These are phyloP conservation scores for Alca torda DNA, from an alignment of 2,797 vertebrate genomes.

Conservation along the genomic window DNA sequence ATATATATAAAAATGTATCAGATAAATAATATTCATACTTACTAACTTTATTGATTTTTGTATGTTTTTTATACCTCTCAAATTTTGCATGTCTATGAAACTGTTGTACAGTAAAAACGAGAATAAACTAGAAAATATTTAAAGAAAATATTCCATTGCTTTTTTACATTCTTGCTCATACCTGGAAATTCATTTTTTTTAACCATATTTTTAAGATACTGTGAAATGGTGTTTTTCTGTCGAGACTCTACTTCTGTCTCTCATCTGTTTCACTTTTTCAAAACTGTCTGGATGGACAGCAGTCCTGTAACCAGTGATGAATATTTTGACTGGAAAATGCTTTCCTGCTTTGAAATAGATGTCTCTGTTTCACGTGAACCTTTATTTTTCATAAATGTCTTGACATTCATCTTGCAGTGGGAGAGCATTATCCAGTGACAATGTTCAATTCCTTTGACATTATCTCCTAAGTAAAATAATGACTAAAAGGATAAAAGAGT, in stretches of 20 bases:
- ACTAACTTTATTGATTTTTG: background rate
- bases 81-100: background rate
- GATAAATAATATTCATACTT: background rate
- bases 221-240: background rate
- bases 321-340: slow-evolving; percentile 59
- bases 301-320: slow-evolving; percentile 21
- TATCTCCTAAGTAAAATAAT: slow-evolving; percentile 63
- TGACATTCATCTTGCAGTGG: slow-evolving; percentile 62
- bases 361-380: slow-evolving; percentile 39
- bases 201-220: background rate
- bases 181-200: background rate
- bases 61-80: background rate
- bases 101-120: background rate
- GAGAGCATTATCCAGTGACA: slow-evolving; percentile 65
- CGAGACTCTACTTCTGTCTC: background rate
- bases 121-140: background rate
- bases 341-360: slow-evolving; percentile 65
- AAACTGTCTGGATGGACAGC: slow-evolving; percentile 7
- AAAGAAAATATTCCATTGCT: background rate
- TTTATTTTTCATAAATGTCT: slow-evolving; percentile 73
- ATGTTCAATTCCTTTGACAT: slow-evolving; percentile 65
- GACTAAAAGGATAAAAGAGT: slow-evolving; percentile 24
- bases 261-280: slow-evolving; percentile 30
- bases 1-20: too few relatives aligned
- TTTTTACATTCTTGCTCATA: background rate